A percentile compares a stretch with the other conserved stretches of the same genome.
Evolutionary conservation across 2,797 vertebrate genomes (phyloP).

Genomic region (Anguilla obscura): DNA sequence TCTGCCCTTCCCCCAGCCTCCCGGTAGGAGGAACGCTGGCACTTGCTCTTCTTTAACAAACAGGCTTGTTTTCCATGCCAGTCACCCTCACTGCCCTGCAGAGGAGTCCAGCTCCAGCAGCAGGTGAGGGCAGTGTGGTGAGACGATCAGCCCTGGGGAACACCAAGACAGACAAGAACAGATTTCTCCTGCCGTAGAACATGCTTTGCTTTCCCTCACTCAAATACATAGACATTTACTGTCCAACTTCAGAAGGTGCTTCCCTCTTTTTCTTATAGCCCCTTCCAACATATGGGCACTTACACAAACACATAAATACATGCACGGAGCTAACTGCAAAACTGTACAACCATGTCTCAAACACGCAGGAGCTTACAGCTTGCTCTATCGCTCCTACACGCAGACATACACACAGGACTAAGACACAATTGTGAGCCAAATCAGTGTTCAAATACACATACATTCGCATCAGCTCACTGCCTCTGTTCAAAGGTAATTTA

Average conservation of each 20-base stretch:
- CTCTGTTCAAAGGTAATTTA: neutral
- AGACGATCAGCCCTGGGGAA: constrained; percentile 3
- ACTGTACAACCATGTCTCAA: too few species aligned
- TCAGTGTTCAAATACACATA: neutral
- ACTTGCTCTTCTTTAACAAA: neutral
- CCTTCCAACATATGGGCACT: neutral
- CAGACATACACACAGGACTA: neutral
- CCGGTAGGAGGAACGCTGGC: neutral
- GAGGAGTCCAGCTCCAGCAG: too few species aligned
- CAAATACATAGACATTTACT: neutral
- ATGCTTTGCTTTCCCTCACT: neutral
- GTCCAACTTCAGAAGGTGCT: neutral
- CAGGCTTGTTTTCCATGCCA: constrained; percentile 19
- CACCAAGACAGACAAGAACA: neutral
- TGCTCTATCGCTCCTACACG: neutral
- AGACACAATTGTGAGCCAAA: neutral
- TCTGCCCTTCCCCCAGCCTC: constrained; percentile 27
- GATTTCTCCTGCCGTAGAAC: neutral
- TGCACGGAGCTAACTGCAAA: neutral
- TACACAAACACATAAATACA: neutral
- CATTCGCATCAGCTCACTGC: neutral
- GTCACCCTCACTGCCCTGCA: constrained; percentile 6
- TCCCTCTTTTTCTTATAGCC: neutral
- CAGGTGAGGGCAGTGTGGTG: neutral
- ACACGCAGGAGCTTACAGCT: neutral